Percentiles rank a stretch among this genome's conserved stretches.
Evolutionary conservation across 2,797 vertebrate genomes (phyloP).

Genomic region (Falco berigora): DNA sequence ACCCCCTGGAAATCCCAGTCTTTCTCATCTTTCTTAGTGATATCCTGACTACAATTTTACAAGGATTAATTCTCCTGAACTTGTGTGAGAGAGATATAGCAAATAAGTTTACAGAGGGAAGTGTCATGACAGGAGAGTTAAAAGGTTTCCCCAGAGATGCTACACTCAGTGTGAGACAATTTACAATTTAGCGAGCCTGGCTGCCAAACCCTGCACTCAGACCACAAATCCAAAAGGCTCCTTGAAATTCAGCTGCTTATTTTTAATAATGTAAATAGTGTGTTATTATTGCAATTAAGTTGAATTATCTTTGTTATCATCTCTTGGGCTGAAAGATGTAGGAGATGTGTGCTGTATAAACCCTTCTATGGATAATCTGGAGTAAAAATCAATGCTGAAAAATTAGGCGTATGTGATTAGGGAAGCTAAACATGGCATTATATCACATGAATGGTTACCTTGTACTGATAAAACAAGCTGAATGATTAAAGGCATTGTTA

Average conservation of each 20-base stretch:
- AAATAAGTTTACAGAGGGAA: neutral
- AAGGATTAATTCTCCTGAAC: neutral
- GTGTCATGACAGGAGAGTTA: neutral
- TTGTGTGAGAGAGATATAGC: neutral
- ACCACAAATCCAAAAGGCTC: neutral
- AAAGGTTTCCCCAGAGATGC: neutral
- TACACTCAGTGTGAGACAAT: neutral
- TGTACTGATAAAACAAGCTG: neutral
- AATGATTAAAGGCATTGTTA: neutral
- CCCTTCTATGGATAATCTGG: neutral
- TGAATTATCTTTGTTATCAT: neutral
- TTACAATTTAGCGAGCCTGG: neutral
- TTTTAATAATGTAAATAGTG: neutral
- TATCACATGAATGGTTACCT: neutral
- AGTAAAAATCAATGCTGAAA: conserved; percentile 34
- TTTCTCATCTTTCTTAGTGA: neutral
- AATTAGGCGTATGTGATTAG: conserved; percentile 17
- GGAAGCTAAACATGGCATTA: neutral
- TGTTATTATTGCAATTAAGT: neutral
- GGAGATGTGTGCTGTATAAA: neutral
- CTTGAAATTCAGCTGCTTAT: neutral
- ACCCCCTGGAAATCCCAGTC: neutral
- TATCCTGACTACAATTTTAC: neutral
- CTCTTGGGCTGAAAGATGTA: neutral
- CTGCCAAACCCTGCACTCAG: neutral